A percentile compares a stretch with the other conserved stretches of the same genome.
These are phyloP conservation scores for Stercorarius parasiticus DNA, from an alignment of 2,113 vertebrate species.

Conservation along the genomic window DNA sequence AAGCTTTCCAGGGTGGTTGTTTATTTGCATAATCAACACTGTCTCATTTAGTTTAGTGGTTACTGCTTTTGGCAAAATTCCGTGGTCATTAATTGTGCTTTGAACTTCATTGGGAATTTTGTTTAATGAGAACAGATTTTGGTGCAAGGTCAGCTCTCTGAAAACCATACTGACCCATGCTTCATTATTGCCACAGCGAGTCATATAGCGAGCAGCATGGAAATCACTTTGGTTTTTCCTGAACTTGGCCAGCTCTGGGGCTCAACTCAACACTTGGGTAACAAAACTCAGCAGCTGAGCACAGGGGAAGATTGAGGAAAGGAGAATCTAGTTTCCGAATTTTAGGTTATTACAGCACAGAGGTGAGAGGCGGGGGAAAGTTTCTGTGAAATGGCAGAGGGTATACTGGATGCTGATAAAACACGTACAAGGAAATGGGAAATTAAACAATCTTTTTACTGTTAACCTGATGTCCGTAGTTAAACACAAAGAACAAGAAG, in stretches of 20 bases:
- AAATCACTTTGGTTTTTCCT: not conserved
- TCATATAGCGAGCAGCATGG: not conserved
- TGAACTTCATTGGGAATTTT: constrained; percentile 26
- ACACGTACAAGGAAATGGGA: not conserved
- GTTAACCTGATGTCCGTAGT: not conserved
- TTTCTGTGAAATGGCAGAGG: not conserved
- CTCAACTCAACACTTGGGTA: not conserved
- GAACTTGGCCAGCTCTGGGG: not conserved
- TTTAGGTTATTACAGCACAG: not conserved
- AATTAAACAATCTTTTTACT: not conserved
- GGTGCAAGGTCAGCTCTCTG: constrained; percentile 8
- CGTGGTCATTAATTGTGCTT: constrained; percentile 28
- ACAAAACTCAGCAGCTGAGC: not conserved
- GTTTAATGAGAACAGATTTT: constrained; percentile 12
- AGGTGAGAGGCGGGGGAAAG: not conserved
- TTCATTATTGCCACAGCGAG: not conserved
- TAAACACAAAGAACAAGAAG: not conserved
- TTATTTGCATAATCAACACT: constrained; percentile 24
- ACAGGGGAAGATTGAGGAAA: not conserved
- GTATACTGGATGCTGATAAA: not conserved
- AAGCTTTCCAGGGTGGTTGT: not conserved
- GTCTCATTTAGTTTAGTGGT: constrained; percentile 4
- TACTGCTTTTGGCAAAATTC: constrained; percentile 27
- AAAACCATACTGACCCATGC: not conserved
- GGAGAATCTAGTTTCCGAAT: not conserved